A percentile compares a stretch with the other conserved stretches of the same genome.
phyloP scores from a whole-genome alignment of 1,140 invertebrate species.

The Formica exsecta region DNA sequence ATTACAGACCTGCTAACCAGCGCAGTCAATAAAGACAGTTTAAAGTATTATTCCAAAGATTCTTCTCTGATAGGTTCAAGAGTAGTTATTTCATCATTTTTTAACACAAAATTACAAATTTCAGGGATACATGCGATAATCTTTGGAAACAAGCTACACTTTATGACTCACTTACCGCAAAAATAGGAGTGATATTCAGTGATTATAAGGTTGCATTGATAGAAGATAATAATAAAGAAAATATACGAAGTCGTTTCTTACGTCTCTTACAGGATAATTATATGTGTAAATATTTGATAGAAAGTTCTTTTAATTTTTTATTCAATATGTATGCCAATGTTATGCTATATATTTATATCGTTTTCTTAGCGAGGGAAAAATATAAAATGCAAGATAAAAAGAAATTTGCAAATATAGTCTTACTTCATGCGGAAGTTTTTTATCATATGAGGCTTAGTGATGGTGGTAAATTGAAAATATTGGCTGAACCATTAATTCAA shows the following conservation, averaged over 20 bases:
- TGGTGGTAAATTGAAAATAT: background rate
- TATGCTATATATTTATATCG: background rate
- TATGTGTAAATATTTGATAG: conserved; percentile 12
- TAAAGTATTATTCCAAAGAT: conserved; percentile 21
- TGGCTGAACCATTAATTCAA: conserved; percentile 24
- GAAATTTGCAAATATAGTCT: conserved; percentile 30
- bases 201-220: background rate
- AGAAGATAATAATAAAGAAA: background rate
- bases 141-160: conserved; percentile 44
- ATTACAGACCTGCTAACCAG: background rate
- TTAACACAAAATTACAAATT: background rate
- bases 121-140: conserved; percentile 2
- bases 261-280: conserved; percentile 55
- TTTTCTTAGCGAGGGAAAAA: conserved; percentile 35
- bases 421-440: conserved; percentile 49
- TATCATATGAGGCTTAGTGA: conserved; percentile 42
- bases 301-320: background rate
- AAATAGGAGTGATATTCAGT: conserved; percentile 10
- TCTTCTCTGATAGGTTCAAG: background rate
- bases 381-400: background rate
- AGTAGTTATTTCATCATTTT: background rate
- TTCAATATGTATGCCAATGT: background rate
- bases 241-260: background rate
- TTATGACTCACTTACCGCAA: background rate
- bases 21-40: background rate